Base-by-base conservation (phyloP, 2,888 invertebrate genomes). In the Sminthurinus aureus region DNA sequence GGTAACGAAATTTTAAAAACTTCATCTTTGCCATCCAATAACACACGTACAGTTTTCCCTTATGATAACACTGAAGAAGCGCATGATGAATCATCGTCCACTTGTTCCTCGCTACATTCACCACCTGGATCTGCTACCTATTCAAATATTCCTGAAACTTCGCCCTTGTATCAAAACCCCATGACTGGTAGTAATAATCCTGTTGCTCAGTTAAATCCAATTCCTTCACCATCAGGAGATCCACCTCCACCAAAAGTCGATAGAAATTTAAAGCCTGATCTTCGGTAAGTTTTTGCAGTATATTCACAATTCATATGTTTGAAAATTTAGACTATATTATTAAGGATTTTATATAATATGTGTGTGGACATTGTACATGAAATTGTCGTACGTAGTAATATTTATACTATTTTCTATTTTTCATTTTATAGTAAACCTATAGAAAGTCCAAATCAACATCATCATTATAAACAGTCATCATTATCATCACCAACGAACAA, bases 81-180 rank as follows among this genome's bases (percentile, higher is more conserved):
- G 51, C 86, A 86, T 12, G 87, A 87, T 26, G 86, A 86, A 0
- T 86, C 88, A 0, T 86, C 87, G 6, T 86, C 86, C 18, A 86
- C 86, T 22, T 87, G 85, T 58, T 87, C 88, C n/a, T 85, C 87
- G 3, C 83, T 87, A 12, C 88, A 88, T 50, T 88, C 88, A 20
- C 88, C 88, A 24, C 87, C 87, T 52, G 87, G 85, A 18, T 87
- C 87, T 18, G 87, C 86, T 2, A 87, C 87, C 1, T 85, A 85
- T 73, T 82, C 82, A 13, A 84, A 83, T 69, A 77, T 81, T 58
- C 20, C 83, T n/a, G 84, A 84, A n/a, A 58, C 71, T 12, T 82
- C 79, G 6, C 73, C 82, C 20, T n/a, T 22, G 11, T 69, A 79
- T 20, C 81, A 78, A 18, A 82, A 64, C 66, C 84, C 84, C 18